Evolutionary conservation across 2,888 invertebrate species (phyloP), one percentile per base, ranked within the genome.

Genomic region (Leuctra nigra): DNA sequence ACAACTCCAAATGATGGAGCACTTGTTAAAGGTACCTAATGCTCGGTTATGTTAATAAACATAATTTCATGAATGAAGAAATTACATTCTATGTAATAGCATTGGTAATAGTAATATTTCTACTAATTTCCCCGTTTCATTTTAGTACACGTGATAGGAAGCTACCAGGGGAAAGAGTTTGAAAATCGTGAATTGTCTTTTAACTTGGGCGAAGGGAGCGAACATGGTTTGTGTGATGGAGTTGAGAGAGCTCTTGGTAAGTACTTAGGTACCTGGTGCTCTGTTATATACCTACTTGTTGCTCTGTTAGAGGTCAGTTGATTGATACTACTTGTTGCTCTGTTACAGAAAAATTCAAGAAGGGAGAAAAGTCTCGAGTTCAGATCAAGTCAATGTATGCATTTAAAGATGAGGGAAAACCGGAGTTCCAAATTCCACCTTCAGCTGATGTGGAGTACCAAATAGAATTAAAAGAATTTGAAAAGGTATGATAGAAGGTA

Each of bases 151-250:
- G 68, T 91, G 33, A 77, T 81, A 66, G 86, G 87, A 2, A 79
- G 75, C 59, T 81, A 82, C 64, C 78, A 84, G 54, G 84, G 79
- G 0, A 70, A 68, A 57, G 72, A 78, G 6, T 91, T 95, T 71
- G 94, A 96, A 66, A 86, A 87, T 16, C 78, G 90, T 63, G 87
- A 91, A 41, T 80, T 93, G 0, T 80, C 83, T 23, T 98, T 96
- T 72, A 73, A 77, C 14, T 74, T 95, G 18, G 97, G 97, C 0
- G 96, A 97, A 72, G 94, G 91, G 7, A 77, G 75, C 55, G 88
- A 88, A 60, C 72, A 73, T 52, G 83, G 84, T 59, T 73, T 98
- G 24, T 80, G 91, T 33, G 81, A 84, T 54, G 97, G 96, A 9
- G 71, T 96, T 11, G 94, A 95, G 70, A 77, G 77, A 60, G 91